Conservation (phyloP, 1,140 invertebrate genomes). For the Nilaparvata lugens region DNA sequence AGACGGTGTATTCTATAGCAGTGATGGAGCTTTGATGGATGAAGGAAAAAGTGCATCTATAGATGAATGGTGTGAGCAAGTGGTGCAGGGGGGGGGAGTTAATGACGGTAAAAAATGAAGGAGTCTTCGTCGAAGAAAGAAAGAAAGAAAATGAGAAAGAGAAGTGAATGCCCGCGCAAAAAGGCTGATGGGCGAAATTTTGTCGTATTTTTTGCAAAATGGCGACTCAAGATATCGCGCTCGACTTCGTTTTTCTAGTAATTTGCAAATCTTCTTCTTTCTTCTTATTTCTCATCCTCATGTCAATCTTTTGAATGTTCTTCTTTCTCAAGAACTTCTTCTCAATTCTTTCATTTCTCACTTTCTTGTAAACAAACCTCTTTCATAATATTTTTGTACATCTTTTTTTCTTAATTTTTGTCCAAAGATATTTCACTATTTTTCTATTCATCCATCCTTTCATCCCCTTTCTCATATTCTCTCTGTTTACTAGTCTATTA, state of each 20-base stretch:
- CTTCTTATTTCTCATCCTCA: no score
- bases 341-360: no score
- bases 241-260: background rate
- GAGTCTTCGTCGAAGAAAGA: background rate
- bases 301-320: no score
- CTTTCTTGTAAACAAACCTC: no score
- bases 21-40: conserved; percentile 9
- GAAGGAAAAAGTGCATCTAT: conserved; percentile 8
- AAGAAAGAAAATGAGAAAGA: background rate
- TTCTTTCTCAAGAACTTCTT: no score
- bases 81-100: conserved; percentile 4
- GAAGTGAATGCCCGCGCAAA: conserved; percentile 9
- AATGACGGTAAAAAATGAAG: conserved; percentile 7
- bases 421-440: no score
- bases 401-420: no score
- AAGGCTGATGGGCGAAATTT: background rate
- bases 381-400: no score
- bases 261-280: no score
- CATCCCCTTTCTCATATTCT: no score
- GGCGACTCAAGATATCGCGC: background rate
- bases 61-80: conserved; percentile 12
- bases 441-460: no score
- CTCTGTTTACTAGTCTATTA: no score
- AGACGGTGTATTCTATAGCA: conserved; percentile 5
- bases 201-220: background rate